phyloP scores from a whole-genome alignment of 2,113 vertebrate genomes.

The Lepus europaeus region DNA sequence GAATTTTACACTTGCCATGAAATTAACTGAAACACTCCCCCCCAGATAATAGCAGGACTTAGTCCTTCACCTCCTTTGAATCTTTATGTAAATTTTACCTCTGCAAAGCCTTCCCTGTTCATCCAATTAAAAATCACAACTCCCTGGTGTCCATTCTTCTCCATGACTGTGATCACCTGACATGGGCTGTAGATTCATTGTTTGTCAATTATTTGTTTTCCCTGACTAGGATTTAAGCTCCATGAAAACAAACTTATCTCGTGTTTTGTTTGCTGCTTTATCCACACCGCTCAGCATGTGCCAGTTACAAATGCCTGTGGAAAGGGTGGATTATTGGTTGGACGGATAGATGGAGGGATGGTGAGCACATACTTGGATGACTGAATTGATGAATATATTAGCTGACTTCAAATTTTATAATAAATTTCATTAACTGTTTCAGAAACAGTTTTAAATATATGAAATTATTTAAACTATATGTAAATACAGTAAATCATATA shows the following conservation, averaged over 20 bases:
- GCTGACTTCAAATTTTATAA: constrained; percentile 19
- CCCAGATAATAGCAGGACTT: neutral
- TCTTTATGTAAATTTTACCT: neutral
- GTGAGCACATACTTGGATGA: neutral
- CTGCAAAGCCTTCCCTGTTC: neutral
- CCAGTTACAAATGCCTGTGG: neutral
- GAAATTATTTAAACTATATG: too few relatives aligned
- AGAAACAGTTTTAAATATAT: neutral
- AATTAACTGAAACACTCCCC: neutral
- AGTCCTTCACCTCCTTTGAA: neutral
- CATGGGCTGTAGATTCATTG: neutral
- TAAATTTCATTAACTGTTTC: constrained; percentile 3
- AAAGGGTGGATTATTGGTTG: neutral
- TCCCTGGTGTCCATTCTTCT: neutral
- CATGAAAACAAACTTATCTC: neutral
- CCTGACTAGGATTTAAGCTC: constrained; percentile 15
- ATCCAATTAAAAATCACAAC: neutral
- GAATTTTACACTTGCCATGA: neutral
- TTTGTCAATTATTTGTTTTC: neutral
- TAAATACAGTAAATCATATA: too few relatives aligned
- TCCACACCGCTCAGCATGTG: neutral
- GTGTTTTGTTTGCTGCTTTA: neutral
- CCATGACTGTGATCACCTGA: neutral
- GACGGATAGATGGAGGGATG: neutral
- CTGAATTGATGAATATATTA: constrained; percentile 25